Base-by-base conservation (phyloP, 2,797 vertebrate species). In the Halcyon smyrnensis region DNA sequence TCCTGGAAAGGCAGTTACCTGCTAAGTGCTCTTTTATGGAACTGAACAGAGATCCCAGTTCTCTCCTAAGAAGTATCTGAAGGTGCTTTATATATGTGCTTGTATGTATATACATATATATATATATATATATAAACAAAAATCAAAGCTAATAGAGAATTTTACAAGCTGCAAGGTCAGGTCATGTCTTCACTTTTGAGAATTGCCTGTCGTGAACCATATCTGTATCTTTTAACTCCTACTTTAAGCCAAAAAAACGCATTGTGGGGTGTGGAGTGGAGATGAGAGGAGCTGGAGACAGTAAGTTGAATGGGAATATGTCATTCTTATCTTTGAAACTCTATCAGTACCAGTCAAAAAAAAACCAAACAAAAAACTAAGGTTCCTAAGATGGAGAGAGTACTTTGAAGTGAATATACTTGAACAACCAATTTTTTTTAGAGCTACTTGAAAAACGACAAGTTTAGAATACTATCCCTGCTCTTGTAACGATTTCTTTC, bases 231-330 rank as follows among this genome's bases (percentile, higher is more conserved):
- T 46, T 45, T 73, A 16, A 7, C 4, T 51, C 19, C 20, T 39
- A 4, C 9, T 69, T 5, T 43, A 51, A 54, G 10, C 1, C 68
- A 56, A 74, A 32, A 28, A 28, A 24, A 1, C 21, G 18, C 2
- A 20, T 73, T 67, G 17, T 5, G 19, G 8, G 2, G 1, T 37
- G 4, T 5, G 2, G 10, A 67, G 24, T 7, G 23, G 0, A 34
- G 0, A 1, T 39, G 41, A 30, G n/a, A 43, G 3, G 27, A 59
- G 3, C 1, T 48, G 25, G 15, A 83, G 25, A 32, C 5, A 28
- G 3, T 48, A 64, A 60, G 3, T 48, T 59, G 30, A 86, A 80
- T 48, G 7, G 24, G 25, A 71, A 45, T 8, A 3, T 37, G 91
- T 84, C 12, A 36, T 75, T 79, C 2, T 10, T 69, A 6, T 34